A percentile compares a stretch with the other conserved stretches of the same genome.
These are phyloP conservation scores for Harmothoe impar DNA, from an alignment of 2,888 invertebrate species.

Conservation along the genomic window DNA sequence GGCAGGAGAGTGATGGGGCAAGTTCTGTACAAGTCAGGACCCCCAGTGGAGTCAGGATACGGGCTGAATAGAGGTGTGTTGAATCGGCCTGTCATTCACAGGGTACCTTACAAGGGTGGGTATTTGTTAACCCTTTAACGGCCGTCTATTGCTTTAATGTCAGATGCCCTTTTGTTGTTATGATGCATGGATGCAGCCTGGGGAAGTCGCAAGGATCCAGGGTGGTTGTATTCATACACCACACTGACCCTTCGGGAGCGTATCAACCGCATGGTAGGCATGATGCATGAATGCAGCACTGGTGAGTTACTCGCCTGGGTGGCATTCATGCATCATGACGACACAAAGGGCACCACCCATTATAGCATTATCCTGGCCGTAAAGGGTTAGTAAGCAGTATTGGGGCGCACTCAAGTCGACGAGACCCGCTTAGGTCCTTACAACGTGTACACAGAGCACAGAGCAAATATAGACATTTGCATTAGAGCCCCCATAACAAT, in stretches of 20 bases:
- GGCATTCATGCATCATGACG: too few relatives aligned
- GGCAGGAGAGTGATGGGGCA: neutral
- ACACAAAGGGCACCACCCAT: too few relatives aligned
- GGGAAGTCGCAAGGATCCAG: too few relatives aligned
- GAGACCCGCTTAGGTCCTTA: neutral
- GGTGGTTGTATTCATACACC: too few relatives aligned
- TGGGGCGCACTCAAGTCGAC: neutral
- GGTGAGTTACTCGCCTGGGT: too few relatives aligned
- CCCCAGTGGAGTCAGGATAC: neutral
- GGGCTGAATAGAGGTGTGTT: neutral
- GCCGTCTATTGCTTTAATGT: too few relatives aligned
- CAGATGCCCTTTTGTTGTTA: too few relatives aligned
- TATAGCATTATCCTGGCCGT: neutral
- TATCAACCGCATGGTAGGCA: too few relatives aligned
- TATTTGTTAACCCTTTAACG: too few relatives aligned
- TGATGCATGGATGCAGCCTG: too few relatives aligned
- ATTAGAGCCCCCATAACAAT: slow-evolving; percentile 27
- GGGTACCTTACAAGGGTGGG: neutral
- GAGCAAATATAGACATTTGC: slow-evolving; percentile 32
- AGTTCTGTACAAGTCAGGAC: neutral
- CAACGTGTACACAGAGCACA: neutral
- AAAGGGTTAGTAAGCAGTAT: neutral
- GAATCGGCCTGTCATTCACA: neutral
- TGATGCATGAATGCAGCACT: too few relatives aligned
- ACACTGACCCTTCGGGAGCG: too few relatives aligned